A percentile compares a stretch with the other conserved stretches of the same genome.
Evolutionary conservation across 2,113 vertebrate genomes (phyloP).

Genomic region (Gyps fulvus): DNA sequence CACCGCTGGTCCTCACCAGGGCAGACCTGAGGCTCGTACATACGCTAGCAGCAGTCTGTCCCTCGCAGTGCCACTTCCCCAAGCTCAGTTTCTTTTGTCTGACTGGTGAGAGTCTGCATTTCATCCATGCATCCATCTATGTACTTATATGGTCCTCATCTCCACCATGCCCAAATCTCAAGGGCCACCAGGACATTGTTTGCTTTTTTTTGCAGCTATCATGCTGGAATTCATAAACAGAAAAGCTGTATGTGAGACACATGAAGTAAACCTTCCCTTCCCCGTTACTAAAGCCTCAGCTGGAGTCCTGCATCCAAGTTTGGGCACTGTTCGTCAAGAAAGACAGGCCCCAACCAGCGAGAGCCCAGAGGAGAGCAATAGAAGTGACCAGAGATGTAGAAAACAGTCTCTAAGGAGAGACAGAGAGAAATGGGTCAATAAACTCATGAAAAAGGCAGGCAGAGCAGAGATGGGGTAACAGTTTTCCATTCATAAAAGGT

Average conservation of each 20-base stretch:
- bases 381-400: not conserved
- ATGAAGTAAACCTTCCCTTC: not conserved
- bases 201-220: conserved; percentile 8
- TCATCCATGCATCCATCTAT: not conserved
- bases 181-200: not conserved
- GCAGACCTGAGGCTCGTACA: not conserved
- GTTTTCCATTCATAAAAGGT: not conserved
- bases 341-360: not conserved
- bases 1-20: not conserved
- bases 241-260: not conserved
- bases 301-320: not conserved
- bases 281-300: not conserved
- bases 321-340: not conserved
- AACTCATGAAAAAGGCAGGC: accelerated
- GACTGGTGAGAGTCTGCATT: not conserved
- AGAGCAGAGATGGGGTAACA: not conserved
- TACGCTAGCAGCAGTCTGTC: accelerated
- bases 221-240: conserved; percentile 34
- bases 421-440: not conserved
- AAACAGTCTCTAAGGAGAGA: not conserved
- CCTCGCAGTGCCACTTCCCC: accelerated
- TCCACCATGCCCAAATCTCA: not conserved
- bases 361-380: not conserved
- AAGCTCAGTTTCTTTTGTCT: not conserved
- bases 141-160: conserved; percentile 26